Conservation (phyloP, 2,113 vertebrate genomes). For the Dasyurus viverrinus region DNA sequence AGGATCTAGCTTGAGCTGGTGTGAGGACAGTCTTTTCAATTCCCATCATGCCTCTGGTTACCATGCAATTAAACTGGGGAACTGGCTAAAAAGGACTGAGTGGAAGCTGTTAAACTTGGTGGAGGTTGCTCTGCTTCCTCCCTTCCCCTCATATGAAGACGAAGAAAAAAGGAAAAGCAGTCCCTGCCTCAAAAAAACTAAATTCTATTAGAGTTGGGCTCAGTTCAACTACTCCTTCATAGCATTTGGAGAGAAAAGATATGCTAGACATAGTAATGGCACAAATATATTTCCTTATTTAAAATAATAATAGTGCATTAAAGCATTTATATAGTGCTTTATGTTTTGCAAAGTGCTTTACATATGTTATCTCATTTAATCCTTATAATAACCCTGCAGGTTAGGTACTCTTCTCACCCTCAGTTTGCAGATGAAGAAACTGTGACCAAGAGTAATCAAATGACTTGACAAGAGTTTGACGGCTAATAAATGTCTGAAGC, state of each 20-base stretch:
- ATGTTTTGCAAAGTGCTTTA: background rate
- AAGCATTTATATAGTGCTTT: background rate
- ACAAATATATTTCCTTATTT: too few relatives aligned
- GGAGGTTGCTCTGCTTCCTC: background rate
- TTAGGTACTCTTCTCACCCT: background rate
- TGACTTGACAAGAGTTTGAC: background rate
- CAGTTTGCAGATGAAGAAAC: background rate
- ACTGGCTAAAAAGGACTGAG: background rate
- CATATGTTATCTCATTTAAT: background rate
- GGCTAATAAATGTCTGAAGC: background rate
- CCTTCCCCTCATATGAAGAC: background rate
- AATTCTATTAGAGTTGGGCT: too few relatives aligned
- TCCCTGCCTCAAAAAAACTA: background rate
- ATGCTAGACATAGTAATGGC: too few relatives aligned
- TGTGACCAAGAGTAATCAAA: background rate
- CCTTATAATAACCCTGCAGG: background rate
- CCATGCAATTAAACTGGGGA: background rate
- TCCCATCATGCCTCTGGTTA: background rate
- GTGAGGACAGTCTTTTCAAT: background rate
- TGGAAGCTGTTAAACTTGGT: background rate
- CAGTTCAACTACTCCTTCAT: too few relatives aligned
- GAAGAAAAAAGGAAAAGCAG: background rate
- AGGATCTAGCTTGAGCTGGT: background rate
- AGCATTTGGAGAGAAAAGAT: too few relatives aligned
- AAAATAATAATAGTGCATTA: too few relatives aligned